phyloP scores from a whole-genome alignment of 2,888 invertebrate genomes.

The Thecocarcelia acutangulata region DNA sequence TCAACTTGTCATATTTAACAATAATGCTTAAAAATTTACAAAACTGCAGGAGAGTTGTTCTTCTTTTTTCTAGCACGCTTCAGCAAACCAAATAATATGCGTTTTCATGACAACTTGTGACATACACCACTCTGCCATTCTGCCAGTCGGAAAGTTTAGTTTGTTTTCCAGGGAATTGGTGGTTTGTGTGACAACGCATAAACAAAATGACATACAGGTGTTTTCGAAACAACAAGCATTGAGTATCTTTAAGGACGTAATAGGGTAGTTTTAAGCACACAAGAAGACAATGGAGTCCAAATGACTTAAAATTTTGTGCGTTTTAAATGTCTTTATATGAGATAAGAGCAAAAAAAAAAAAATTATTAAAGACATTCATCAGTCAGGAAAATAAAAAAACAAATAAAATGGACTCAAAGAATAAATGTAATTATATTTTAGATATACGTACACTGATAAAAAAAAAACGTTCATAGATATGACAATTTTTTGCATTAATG shows the following conservation, averaged over 20 bases:
- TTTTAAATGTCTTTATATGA: conserved; percentile 9
- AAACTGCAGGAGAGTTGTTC: conserved; percentile 26
- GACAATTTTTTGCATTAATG: too few species aligned
- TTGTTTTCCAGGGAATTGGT: conserved; percentile 46
- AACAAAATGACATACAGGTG: conserved; percentile 49
- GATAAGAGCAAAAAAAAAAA: conserved; percentile 29
- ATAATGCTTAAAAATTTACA: conserved; percentile 28
- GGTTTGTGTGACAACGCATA: conserved; percentile 45
- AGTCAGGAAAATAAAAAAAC: not conserved
- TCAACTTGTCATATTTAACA: conserved; percentile 28
- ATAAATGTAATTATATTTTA: not conserved
- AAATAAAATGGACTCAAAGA: conserved; percentile 9
- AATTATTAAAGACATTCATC: not conserved
- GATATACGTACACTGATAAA: too few species aligned
- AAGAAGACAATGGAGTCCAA: conserved; percentile 30
- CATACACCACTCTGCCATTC: conserved; percentile 25
- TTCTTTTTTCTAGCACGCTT: conserved; percentile 36
- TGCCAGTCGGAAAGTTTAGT: not conserved
- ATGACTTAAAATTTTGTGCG: conserved; percentile 14
- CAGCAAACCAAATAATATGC: conserved; percentile 47
- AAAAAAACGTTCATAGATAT: too few species aligned
- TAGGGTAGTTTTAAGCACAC: conserved; percentile 36
- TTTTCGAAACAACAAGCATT: not conserved
- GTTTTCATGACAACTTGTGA: conserved; percentile 58
- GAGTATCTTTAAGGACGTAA: not conserved